Evolutionary conservation across 2,888 invertebrate species (phyloP), one percentile per base, ranked within the genome.

Genomic region (Ormyrus nitidulus): DNA sequence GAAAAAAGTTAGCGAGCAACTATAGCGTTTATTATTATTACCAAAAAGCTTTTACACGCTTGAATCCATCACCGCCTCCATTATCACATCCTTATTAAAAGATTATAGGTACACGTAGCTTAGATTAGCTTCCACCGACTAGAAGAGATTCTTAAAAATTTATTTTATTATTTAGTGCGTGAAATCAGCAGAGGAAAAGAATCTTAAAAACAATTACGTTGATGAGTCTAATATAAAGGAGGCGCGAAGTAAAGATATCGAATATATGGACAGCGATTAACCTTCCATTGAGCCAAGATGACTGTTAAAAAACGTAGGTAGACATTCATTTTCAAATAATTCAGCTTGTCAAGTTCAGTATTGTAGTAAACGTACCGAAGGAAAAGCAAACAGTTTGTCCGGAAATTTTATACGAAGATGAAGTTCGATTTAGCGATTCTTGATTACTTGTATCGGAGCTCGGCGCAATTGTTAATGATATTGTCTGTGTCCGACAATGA

Each of bases 151-250:
- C 58, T 49, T 54, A 62, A 72, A 79, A 44, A 51, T 13, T 78
- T 69, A 73, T 81, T 68, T 82, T 69, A 81, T 82, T 56, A 87
- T 87, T 56, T 84, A 90, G 90, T 90, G 90, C 62, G 86, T 90
- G 69, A 90, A 90, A 82, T 90, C 90, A 69, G 83, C 85, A 51
- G 90, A 89, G 79, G 90, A 90, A 82, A 89, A 87, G 81, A 90
- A 90, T 81, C 85, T 87, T 81, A 90, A 88, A 79, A 88, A 87
- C 81, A 86, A 86, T 85, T 90, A 88, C 81, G 89, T 89, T 44
- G 90, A 90, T 77, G 90, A 90, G 66, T 90, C 90, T 44, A 88
- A 90, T 69, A 82, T 89, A 72, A 89, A 87, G 73, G 89, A 89
- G 81, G 79, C 82, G 54, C 82, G 85, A 62, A 84, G 82, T 79